Evolutionary conservation across 2,113 vertebrate genomes (phyloP).

Genomic region (Gila orcuttii): DNA sequence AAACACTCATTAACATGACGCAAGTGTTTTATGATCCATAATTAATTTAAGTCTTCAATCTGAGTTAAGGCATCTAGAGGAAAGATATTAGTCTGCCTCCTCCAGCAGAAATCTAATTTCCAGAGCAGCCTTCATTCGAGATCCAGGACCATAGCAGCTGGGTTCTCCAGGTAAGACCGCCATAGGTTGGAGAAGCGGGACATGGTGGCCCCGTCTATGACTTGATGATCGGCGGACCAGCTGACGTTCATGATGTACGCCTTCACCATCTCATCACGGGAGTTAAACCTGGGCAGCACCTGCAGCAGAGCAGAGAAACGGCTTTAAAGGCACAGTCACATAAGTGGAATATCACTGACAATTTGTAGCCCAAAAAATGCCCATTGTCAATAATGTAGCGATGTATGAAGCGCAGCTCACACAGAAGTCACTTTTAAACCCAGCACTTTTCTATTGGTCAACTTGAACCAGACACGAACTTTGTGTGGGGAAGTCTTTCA

Average conservation of each 20-base stretch:
- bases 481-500: too few relatives aligned
- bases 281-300: constrained; percentile 89
- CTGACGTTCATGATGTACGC: constrained; percentile 92
- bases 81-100: too few relatives aligned
- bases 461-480: too few relatives aligned
- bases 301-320: constrained; percentile 55
- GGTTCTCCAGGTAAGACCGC: constrained; percentile 93
- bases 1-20: neutral
- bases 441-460: too few relatives aligned
- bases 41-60: neutral
- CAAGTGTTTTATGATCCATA: neutral
- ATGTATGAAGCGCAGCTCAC: too few relatives aligned
- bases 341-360: neutral
- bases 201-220: constrained; percentile 96
- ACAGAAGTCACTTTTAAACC: too few relatives aligned
- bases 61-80: neutral
- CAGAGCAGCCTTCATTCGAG: constrained; percentile 77
- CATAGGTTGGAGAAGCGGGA: constrained; percentile 95
- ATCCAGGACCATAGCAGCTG: constrained; percentile 89
- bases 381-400: too few relatives aligned
- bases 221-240: constrained; percentile 95
- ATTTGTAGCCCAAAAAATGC: too few relatives aligned
- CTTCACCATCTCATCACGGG: constrained; percentile 79
- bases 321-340: neutral
- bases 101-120: neutral